phyloP scores from a whole-genome alignment of 2,888 invertebrate genomes.

The Eupithecia subfuscata region DNA sequence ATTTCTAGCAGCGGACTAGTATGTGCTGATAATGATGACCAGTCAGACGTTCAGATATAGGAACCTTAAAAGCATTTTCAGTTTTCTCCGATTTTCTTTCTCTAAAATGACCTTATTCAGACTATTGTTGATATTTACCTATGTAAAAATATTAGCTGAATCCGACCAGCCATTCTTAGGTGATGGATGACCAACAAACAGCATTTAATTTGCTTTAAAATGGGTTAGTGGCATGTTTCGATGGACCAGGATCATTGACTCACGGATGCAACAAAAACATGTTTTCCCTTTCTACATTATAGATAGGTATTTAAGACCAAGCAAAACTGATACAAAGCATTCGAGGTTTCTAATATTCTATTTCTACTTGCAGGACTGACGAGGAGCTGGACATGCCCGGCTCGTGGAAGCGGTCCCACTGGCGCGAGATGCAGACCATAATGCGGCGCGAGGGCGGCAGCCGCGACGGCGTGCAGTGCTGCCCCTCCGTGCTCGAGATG shows the following conservation, averaged over 20 bases:
- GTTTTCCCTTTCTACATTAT: background rate
- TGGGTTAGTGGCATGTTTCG: background rate
- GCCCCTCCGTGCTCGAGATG: conserved; percentile 91
- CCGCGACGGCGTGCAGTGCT: conserved; percentile 88
- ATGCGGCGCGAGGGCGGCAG: conserved; percentile 81
- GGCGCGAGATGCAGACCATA: conserved; percentile 86
- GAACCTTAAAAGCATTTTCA: background rate
- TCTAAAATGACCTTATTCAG: background rate
- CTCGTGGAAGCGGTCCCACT: conserved; percentile 83
- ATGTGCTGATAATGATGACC: background rate
- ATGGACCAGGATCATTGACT: background rate
- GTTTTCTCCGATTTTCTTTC: background rate
- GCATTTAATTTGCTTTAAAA: background rate
- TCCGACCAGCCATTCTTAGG: background rate
- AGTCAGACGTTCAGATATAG: too few relatives aligned
- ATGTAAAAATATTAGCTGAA: background rate
- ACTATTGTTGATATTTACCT: background rate
- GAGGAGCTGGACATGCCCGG: conserved; percentile 74
- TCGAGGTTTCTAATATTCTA: background rate
- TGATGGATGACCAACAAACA: background rate
- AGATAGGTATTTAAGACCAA: too few relatives aligned
- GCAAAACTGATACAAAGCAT: background rate
- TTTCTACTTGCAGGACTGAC: conserved; percentile 65
- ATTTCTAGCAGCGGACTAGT: background rate
- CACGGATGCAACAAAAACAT: background rate